A percentile compares a stretch with the other conserved stretches of the same genome.
These are phyloP conservation scores for Pachyrhynchus sulphureomaculatus DNA, from an alignment of 1,140 invertebrate species.

Conservation along the genomic window DNA sequence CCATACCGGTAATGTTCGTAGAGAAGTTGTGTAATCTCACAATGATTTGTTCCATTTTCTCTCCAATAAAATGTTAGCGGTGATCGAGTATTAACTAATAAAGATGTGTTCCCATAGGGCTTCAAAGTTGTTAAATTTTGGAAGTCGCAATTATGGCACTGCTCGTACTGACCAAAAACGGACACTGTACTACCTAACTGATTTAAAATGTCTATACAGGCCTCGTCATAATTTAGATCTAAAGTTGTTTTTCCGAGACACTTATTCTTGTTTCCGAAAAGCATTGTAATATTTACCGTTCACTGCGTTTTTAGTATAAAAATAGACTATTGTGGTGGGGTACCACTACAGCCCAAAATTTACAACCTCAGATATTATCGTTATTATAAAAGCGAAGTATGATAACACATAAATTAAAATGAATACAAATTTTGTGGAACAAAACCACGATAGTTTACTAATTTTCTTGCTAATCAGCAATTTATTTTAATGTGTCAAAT, in stretches of 20 bases:
- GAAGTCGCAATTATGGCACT: conserved; percentile 55
- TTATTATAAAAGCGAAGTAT: too few species aligned
- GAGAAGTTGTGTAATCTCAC: conserved; percentile 43
- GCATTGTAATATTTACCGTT: conserved; percentile 34
- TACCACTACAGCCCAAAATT: neutral
- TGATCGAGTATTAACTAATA: conserved; percentile 54
- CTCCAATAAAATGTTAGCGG: conserved; percentile 49
- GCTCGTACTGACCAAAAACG: conserved; percentile 49
- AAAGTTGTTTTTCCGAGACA: conserved; percentile 34
- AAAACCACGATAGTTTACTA: too few species aligned
- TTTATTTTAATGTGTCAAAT: too few species aligned
- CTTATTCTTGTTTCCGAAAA: conserved; percentile 41
- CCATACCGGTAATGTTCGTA: conserved; percentile 57
- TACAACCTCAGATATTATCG: too few species aligned
- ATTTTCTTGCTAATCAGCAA: too few species aligned
- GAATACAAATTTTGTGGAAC: too few species aligned
- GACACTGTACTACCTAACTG: conserved; percentile 40
- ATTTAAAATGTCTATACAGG: conserved; percentile 55
- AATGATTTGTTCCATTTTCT: conserved; percentile 17
- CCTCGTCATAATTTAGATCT: conserved; percentile 50
- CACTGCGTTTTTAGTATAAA: neutral
- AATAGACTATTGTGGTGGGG: neutral
- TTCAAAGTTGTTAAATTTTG: conserved; percentile 44
- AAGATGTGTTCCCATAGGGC: conserved; percentile 44
- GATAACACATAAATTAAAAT: too few species aligned